Base-by-base conservation (phyloP, 2,113 vertebrate genomes). In the Pygoscelis adeliae region DNA sequence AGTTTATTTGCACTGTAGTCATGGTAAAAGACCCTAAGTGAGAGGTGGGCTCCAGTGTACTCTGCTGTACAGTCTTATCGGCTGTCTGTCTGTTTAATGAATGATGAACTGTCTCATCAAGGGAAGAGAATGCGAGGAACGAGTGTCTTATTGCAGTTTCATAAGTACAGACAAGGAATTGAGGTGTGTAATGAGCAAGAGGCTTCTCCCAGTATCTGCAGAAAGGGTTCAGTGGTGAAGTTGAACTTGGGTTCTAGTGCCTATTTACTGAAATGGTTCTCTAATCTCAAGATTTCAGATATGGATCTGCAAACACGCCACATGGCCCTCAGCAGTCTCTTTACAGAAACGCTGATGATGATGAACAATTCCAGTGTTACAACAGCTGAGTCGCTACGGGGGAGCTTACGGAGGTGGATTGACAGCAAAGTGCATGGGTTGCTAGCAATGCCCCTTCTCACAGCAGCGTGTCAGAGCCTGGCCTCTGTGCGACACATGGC, bases 401-500 rank as follows among this genome's bases (percentile, higher is more conserved):
- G 98, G 15, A 98, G 98, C 47, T 95, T 99, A 38, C 98, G 98
- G 18, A 82, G 58, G 72, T 99, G 99, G 99, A 98, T 99, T 29
- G 97, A 98, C 44, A 96, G 97, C 80, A 98, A 98, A 21, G 98
- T 99, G 83, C 98, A 97, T 0, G 98, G 99, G 40, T 95, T 99
- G 85, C 97, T 98, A 20, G 99, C 99, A 13, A 98, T 99, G 97
- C 99, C 99, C 2, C 98, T 99, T 8, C 98, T 99, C 61, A 99
- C 99, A 0, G 99, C 99, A 1, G 98, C 99, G 3, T 99, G 99
- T 58, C 98, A 98, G 95, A 99, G 99, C 94, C 98, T 99, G 89
- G 99, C 99, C 7, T 99, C 99, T 0, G 99, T 99, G 59, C 98
- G 98, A 30, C 99, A 99, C 96, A 99, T 99, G 99, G 99, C 99